Evolutionary conservation across 1,140 invertebrate species (phyloP), one percentile per base, ranked within the genome.

Genomic region (Drosophila nigromelanica): DNA sequence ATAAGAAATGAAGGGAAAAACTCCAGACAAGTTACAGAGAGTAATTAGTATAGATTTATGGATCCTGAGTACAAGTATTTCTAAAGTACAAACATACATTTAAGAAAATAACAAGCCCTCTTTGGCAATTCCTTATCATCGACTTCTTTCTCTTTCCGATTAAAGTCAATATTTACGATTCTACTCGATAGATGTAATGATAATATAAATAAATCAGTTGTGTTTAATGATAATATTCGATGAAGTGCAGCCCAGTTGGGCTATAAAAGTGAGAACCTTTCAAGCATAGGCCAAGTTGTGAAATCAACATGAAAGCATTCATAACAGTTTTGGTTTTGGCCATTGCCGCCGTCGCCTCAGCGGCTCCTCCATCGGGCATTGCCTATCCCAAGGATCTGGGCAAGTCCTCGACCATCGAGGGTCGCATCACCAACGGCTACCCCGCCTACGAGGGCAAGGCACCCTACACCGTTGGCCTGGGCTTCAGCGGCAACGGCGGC

Each of bases 381-480:
- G 48, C 71, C 4, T 68, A 80, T 42, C 76, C 73, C 11, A 73
- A 66, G 18, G 67, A 85, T 37, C 11, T 45, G 15, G 14, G 47
- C 3, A 39, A 43, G 18, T 15, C 58, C n/a, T 40, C 40, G 4
- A 51, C 50, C 14, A 69, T 81, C 30, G 24, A 72, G 11, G 80
- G 81, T 10, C 80, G 83, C 45, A 89, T 90, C 4, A 89, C 87
- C 47, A 82, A 86, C 37, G 89, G 85, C 4, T 62, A 78, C 12
- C 33, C 60, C 24, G 87, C 87, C 0, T 24, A 47, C 2, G 70
- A 83, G 2, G 92, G 92, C 0, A 92, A 94, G 76, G 92, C 93
- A 30, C 93, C 93, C 6, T 93, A 93, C 58, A 93, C 93, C 59
- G 93, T 92, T 8, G 91, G 92, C 0, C 74, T 94, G 12, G 51